phyloP scores from a whole-genome alignment of 2,797 vertebrate species.

The Glossophaga mutica region DNA sequence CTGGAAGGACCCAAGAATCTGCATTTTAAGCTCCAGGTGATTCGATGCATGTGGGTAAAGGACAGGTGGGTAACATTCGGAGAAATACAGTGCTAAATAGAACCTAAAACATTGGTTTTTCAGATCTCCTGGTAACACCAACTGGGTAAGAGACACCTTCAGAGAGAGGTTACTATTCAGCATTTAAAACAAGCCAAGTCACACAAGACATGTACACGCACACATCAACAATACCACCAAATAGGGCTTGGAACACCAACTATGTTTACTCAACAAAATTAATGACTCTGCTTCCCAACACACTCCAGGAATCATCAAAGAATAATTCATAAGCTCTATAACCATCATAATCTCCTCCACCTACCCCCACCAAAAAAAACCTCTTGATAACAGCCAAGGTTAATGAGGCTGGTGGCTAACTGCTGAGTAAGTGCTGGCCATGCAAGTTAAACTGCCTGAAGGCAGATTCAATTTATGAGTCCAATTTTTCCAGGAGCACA shows the following conservation, averaged over 20 bases:
- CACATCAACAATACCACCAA: not conserved
- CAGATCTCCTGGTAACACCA: not conserved
- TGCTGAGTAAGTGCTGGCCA: conserved; percentile 38
- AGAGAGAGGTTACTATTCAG: not conserved
- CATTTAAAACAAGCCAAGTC: not conserved
- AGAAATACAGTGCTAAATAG: not conserved
- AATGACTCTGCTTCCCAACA: not conserved
- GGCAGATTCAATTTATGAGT: not conserved
- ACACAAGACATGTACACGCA: not conserved
- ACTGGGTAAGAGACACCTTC: not conserved
- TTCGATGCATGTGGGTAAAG: not conserved
- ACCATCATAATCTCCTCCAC: not conserved
- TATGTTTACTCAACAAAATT: not conserved
- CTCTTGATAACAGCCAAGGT: conserved; percentile 6
- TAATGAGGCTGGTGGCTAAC: conserved; percentile 3
- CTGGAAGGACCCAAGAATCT: not conserved
- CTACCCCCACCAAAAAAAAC: not conserved
- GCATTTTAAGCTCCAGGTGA: not conserved
- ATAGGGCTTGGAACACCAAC: not conserved
- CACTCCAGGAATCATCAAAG: not conserved
- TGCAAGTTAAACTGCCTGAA: not conserved
- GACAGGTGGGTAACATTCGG: not conserved
- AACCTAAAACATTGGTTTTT: not conserved
- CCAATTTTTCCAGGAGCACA: conserved; percentile 19
- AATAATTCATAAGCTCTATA: not conserved